These are phyloP conservation scores for Zygogramma bicolorata DNA, from an alignment of 2,888 invertebrate species.

Conservation along the genomic window DNA sequence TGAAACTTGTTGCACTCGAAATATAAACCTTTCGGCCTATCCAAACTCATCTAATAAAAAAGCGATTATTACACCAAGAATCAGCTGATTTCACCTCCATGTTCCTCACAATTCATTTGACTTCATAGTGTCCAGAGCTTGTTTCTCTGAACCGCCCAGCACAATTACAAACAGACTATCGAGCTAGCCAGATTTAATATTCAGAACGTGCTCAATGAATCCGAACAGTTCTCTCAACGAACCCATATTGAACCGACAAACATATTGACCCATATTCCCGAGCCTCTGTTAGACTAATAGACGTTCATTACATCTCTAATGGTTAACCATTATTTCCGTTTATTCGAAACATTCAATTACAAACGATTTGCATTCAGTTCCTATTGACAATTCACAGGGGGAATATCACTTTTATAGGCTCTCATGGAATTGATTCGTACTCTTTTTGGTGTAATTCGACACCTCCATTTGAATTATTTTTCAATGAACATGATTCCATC, in stretches of 20 bases:
- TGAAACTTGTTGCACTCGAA: too few species aligned
- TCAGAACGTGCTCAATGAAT: conserved; percentile 3
- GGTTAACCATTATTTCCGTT: conserved; percentile 19
- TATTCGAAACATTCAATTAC: conserved; percentile 17
- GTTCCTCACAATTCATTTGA: not conserved
- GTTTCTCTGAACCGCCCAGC: not conserved
- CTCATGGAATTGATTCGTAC: not conserved
- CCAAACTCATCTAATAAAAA: too few species aligned
- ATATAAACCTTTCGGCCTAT: too few species aligned
- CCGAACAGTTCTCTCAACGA: not conserved
- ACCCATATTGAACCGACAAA: conserved; percentile 6
- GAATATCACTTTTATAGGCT: not conserved
- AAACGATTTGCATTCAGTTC: conserved; percentile 7
- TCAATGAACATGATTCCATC: too few species aligned
- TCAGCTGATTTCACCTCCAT: not conserved
- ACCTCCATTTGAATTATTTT: not conserved
- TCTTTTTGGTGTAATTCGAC: not conserved
- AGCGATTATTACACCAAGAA: too few species aligned
- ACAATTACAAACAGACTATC: not conserved
- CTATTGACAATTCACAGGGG: not conserved
- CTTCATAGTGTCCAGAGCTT: not conserved
- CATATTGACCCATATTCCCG: conserved; percentile 18
- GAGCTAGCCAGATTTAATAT: not conserved
- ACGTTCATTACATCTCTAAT: conserved; percentile 15
- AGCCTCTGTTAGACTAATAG: conserved; percentile 8